phyloP scores from a whole-genome alignment of 2,888 invertebrate species.

The Prenolepis imparis region DNA sequence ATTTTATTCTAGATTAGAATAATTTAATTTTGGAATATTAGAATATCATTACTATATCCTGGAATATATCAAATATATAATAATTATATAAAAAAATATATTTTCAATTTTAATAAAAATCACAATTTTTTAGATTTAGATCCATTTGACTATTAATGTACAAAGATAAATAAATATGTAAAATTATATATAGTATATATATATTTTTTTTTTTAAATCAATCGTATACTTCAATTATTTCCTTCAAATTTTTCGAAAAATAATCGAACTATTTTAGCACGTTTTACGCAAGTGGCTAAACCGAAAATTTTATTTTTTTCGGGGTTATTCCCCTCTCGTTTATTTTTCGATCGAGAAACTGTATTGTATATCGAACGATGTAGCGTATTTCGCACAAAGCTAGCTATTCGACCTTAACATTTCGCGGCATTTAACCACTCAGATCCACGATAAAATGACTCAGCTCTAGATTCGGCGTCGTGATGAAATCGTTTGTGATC shows the following conservation, averaged over 20 bases:
- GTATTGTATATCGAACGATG: constrained; percentile 8
- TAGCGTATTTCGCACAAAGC: not conserved
- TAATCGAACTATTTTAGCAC: not conserved
- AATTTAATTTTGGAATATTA: not conserved
- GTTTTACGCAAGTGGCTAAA: not conserved
- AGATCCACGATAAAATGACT: constrained; percentile 49
- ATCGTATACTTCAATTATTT: not conserved
- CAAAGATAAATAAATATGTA: not conserved
- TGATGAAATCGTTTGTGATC: constrained; percentile 43
- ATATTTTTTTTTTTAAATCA: not conserved
- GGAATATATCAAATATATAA: not conserved
- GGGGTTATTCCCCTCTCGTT: constrained; percentile 23
- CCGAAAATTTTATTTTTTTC: constrained; percentile 19
- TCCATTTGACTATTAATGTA: not conserved
- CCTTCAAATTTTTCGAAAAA: not conserved
- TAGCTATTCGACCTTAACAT: constrained; percentile 37
- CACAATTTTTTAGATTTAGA: not conserved
- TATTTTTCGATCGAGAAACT: not conserved
- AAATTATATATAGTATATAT: too few species aligned
- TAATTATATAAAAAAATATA: not conserved
- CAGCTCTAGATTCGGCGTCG: constrained; percentile 43
- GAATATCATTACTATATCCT: not conserved
- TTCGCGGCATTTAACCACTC: constrained; percentile 20
- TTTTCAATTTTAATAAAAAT: not conserved
- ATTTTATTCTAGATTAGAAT: not conserved